A percentile compares a stretch with the other conserved stretches of the same genome.
Conservation (phyloP, 2,797 vertebrate species). For the Scarus forsteni region DNA sequence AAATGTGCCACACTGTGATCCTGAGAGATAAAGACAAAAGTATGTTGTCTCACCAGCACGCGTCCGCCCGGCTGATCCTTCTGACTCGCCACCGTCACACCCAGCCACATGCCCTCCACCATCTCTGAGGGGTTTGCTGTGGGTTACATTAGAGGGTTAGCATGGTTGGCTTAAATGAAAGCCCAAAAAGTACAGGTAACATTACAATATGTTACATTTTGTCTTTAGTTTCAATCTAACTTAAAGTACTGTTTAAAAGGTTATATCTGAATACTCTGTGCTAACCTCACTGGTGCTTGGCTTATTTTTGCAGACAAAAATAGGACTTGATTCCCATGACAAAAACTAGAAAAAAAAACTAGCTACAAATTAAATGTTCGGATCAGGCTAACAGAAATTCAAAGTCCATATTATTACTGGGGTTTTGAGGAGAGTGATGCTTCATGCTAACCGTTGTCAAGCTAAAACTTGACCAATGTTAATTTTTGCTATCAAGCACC, state of each 20-base stretch:
- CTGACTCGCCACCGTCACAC: slow-evolving; percentile 94
- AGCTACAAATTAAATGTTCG: no score
- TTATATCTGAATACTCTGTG: neutral
- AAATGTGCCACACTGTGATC: slow-evolving; percentile 4
- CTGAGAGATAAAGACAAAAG: slow-evolving; percentile 10
- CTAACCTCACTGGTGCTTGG: no score
- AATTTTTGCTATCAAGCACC: no score
- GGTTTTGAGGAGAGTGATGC: no score
- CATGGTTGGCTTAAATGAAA: neutral
- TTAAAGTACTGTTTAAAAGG: neutral
- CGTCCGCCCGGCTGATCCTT: slow-evolving; percentile 78
- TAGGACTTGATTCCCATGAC: no score
- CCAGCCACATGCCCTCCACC: slow-evolving; percentile 97
- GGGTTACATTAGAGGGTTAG: slow-evolving; percentile 6
- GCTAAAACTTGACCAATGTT: no score
- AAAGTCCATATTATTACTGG: no score
- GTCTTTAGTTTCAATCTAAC: neutral
- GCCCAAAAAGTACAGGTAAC: neutral
- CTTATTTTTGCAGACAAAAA: no score
- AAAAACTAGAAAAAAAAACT: no score
- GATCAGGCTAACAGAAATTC: no score
- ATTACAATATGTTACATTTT: neutral
- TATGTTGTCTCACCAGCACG: slow-evolving; percentile 89
- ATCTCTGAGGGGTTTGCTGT: slow-evolving; percentile 86
- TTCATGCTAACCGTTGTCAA: no score